Evolutionary conservation across 2,797 vertebrate genomes (phyloP).

Genomic region (Sebastes glaucus): DNA sequence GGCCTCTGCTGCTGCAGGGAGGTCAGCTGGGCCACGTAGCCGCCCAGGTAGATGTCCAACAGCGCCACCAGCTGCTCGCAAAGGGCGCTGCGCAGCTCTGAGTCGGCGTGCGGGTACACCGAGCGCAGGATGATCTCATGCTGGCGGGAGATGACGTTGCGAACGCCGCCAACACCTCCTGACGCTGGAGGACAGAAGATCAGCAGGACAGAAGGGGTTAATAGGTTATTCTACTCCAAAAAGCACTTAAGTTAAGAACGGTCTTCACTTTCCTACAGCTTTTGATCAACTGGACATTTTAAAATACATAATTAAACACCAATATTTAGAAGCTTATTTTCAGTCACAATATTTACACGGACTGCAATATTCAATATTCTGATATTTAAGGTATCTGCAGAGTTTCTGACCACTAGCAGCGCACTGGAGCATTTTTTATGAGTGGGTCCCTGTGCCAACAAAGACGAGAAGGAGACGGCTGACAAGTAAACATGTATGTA

Average conservation of each 20-base stretch:
- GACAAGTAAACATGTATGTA: too few species aligned
- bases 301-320: too few species aligned
- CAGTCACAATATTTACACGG: too few species aligned
- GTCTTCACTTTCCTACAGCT: neutral
- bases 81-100: conserved; percentile 84
- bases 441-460: too few species aligned
- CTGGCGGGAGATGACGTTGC: conserved; percentile 84
- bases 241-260: accelerated
- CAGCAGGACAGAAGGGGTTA: neutral
- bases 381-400: too few species aligned
- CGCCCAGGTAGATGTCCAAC: conserved; percentile 88
- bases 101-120: conserved; percentile 91
- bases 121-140: conserved; percentile 87
- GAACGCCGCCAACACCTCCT: conserved; percentile 81
- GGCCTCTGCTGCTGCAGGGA: conserved; percentile 83
- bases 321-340: too few species aligned
- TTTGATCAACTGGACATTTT: too few species aligned
- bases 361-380: too few species aligned
- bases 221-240: neutral
- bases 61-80: conserved; percentile 93
- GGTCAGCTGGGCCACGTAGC: conserved; percentile 90
- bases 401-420: too few species aligned
- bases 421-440: too few species aligned
- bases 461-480: too few species aligned
- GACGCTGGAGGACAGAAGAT: conserved; percentile 79